phyloP scores from a whole-genome alignment of 2,888 invertebrate genomes.

The Sympetrum striolatum region DNA sequence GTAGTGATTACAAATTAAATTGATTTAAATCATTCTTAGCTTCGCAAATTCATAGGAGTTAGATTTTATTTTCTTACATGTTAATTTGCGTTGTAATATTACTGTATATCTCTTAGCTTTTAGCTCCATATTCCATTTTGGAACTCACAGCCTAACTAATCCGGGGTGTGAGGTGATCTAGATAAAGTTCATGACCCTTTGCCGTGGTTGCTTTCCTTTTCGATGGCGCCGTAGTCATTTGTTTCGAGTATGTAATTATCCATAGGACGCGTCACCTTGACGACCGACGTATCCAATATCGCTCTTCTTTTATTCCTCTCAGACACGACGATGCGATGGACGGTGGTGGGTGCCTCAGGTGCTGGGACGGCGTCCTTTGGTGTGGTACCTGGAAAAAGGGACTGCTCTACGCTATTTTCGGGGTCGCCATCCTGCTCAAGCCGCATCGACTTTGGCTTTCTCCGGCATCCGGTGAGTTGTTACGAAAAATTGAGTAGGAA shows the following conservation, averaged over 20 bases:
- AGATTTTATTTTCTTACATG: no score
- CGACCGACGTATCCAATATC: background rate
- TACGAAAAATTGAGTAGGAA: no score
- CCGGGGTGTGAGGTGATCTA: no score
- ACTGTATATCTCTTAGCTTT: no score
- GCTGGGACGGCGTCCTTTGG: conserved; percentile 56
- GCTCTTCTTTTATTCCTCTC: background rate
- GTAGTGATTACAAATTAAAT: no score
- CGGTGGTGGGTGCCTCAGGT: conserved; percentile 55
- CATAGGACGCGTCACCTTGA: background rate
- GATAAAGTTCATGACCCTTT: background rate
- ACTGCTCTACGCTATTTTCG: conserved; percentile 56
- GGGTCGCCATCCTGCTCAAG: conserved; percentile 56
- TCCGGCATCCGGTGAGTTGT: conserved; percentile 49
- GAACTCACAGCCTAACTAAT: no score
- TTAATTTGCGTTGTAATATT: no score
- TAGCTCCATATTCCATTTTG: no score
- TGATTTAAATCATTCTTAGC: no score
- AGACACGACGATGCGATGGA: conserved; percentile 51
- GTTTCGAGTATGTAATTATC: background rate
- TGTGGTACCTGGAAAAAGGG: conserved; percentile 58
- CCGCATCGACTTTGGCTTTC: conserved; percentile 62
- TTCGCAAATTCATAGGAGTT: no score
- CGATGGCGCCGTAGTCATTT: background rate
- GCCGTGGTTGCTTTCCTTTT: background rate